phyloP scores from a whole-genome alignment of 2,113 vertebrate genomes.

The Oreochromis aureus region DNA sequence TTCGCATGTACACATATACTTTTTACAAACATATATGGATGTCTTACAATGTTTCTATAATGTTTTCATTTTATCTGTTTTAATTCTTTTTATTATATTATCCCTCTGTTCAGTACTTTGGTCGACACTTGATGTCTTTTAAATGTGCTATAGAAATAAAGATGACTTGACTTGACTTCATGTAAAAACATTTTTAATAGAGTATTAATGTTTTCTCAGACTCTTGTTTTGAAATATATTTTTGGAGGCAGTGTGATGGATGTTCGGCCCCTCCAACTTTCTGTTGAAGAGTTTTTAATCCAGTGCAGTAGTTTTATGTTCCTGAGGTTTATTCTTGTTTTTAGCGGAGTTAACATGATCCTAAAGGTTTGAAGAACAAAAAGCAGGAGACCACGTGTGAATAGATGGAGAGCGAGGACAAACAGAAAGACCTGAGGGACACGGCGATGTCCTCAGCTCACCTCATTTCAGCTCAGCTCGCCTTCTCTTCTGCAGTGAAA shows the following conservation, averaged over 20 bases:
- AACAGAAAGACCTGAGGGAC: background rate
- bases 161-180: no score
- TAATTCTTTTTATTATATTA: no score
- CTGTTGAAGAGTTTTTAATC: background rate
- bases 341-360: rapidly evolving
- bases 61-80: no score
- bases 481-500: background rate
- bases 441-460: background rate
- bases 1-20: no score
- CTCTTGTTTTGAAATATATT: background rate
- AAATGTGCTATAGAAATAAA: no score
- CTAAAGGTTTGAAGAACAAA: background rate
- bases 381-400: background rate
- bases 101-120: no score
- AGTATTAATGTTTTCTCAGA: background rate
- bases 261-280: background rate
- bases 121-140: no score
- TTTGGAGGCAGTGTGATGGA: background rate
- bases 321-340: background rate
- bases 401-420: background rate
- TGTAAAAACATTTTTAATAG: background rate
- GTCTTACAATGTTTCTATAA: no score
- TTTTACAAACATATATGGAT: no score
- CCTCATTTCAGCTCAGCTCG: background rate
- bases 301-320: background rate